phyloP scores from a whole-genome alignment of 2,113 vertebrate species.

The Chlorodrepanis virens region DNA sequence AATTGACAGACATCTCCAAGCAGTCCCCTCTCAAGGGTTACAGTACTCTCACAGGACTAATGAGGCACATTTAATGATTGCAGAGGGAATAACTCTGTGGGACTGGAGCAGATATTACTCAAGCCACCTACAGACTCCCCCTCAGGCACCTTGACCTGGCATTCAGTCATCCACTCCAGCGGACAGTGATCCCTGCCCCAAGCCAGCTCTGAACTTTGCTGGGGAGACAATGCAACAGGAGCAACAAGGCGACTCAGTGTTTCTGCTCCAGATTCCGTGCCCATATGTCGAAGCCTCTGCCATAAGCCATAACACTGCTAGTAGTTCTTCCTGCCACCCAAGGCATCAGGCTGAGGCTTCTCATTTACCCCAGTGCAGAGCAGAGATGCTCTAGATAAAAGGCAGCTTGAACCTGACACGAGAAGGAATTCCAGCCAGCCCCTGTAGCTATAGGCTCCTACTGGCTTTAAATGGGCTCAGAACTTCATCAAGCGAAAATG shows the following conservation, averaged over 20 bases:
- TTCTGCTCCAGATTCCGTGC: not conserved
- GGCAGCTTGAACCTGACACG: not conserved
- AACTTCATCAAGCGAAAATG: not conserved
- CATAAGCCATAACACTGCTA: not conserved
- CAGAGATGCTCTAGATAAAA: not conserved
- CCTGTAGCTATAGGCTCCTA: not conserved
- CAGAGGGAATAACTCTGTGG: not conserved
- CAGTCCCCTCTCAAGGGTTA: not conserved
- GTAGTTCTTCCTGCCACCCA: not conserved
- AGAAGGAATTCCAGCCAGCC: not conserved
- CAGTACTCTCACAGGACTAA: not conserved
- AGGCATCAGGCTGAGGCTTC: not conserved
- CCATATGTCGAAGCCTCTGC: not conserved
- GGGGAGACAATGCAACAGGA: not conserved
- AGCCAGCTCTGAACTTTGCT: not conserved
- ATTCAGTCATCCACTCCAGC: not conserved
- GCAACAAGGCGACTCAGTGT: not conserved
- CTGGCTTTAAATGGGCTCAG: conserved; percentile 13
- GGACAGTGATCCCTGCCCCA: not conserved
- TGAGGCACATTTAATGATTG: not conserved
- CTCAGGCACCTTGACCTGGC: not conserved
- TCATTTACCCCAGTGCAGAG: not conserved
- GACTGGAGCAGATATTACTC: not conserved
- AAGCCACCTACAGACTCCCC: not conserved
- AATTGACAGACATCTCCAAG: not conserved